Evolutionary conservation across 2,888 invertebrate species (phyloP).

Genomic region (Polyommatus icarus): DNA sequence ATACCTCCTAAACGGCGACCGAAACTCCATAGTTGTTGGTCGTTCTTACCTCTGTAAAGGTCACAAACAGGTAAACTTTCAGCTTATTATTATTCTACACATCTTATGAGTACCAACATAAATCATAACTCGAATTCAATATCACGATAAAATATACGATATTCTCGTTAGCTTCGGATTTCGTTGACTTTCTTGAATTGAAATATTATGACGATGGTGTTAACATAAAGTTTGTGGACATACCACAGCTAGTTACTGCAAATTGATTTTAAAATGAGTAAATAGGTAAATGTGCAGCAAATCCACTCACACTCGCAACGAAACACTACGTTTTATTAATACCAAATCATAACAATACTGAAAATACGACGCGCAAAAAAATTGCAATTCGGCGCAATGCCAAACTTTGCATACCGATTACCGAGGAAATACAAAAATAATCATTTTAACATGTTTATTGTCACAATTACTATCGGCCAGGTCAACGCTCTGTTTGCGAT

Average conservation of each 20-base stretch:
- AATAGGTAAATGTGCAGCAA: not conserved
- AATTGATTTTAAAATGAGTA: too few relatives aligned
- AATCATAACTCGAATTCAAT: too few relatives aligned
- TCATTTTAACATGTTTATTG: conserved; percentile 1
- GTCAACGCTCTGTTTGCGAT: conserved; percentile 12
- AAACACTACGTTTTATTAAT: not conserved
- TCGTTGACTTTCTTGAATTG: not conserved
- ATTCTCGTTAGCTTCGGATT: not conserved
- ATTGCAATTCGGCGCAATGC: conserved; percentile 21
- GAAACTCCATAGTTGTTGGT: too few relatives aligned
- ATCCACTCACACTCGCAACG: not conserved
- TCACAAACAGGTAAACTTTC: too few relatives aligned
- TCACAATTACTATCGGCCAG: not conserved
- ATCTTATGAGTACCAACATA: too few relatives aligned
- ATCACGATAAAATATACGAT: not conserved
- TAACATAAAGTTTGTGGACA: too few relatives aligned
- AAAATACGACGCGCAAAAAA: conserved; percentile 10
- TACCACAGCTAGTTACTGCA: too few relatives aligned
- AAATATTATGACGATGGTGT: not conserved
- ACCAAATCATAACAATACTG: not conserved
- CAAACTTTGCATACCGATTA: not conserved
- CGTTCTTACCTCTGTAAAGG: too few relatives aligned
- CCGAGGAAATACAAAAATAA: conserved; percentile 17
- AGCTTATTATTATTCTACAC: too few relatives aligned
- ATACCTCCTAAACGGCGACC: too few relatives aligned